These are phyloP conservation scores for Drosophila ustulata DNA, from an alignment of 2,888 invertebrate species.

Conservation along the genomic window DNA sequence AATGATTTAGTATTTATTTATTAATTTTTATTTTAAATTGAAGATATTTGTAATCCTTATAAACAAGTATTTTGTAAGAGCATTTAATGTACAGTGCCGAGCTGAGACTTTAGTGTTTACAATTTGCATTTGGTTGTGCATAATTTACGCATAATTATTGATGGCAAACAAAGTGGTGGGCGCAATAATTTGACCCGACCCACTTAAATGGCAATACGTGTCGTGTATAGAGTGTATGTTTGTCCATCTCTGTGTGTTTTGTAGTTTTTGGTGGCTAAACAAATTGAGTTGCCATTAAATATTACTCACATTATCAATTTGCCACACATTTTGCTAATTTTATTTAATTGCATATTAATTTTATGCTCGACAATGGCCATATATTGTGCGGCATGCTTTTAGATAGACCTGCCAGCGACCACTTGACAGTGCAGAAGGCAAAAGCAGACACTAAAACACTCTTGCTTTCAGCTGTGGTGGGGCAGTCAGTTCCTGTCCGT, in stretches of 20 bases:
- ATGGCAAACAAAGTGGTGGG: constrained; percentile 55
- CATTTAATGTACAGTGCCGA: constrained; percentile 8
- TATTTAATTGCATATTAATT: constrained; percentile 76
- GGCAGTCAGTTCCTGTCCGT: constrained; percentile 63
- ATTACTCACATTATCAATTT: constrained; percentile 71
- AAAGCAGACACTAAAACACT: constrained; percentile 65
- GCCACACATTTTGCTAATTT: constrained; percentile 65
- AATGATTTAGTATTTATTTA: no score
- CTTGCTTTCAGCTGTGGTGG: constrained; percentile 66
- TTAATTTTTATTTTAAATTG: no score
- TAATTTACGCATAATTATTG: constrained; percentile 73
- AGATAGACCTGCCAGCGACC: constrained; percentile 51
- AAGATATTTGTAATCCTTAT: no score
- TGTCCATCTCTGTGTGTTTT: background rate
- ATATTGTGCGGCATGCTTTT: constrained; percentile 62
- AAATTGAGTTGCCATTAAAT: constrained; percentile 71
- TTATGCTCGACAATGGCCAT: constrained; percentile 42
- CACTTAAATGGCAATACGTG: background rate
- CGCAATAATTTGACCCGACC: constrained; percentile 22
- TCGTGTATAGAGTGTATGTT: constrained; percentile 4
- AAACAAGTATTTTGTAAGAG: constrained; percentile 6
- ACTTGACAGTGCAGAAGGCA: constrained; percentile 58
- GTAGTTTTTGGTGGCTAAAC: constrained; percentile 46
- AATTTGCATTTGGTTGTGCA: constrained; percentile 59
- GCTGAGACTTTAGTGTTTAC: constrained; percentile 28